Percentiles rank a stretch among this genome's conserved stretches.
Conservation (phyloP, 1,140 invertebrate genomes). For the Drosophila sulfurigaster region DNA sequence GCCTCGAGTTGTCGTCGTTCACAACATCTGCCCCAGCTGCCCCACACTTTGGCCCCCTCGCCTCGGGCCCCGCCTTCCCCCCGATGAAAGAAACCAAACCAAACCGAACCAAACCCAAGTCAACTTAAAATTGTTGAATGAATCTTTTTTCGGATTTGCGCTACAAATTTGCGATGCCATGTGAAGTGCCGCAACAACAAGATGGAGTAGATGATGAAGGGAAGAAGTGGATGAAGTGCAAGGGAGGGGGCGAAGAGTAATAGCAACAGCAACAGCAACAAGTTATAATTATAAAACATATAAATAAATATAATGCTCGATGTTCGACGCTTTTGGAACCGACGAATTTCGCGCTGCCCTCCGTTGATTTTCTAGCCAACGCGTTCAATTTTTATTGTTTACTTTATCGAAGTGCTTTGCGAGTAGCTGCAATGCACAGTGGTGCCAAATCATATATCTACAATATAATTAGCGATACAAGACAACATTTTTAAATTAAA, state of each 20-base stretch:
- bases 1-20: slow-evolving; percentile 15
- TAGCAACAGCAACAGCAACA: slow-evolving; percentile 44
- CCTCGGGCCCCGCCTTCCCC: background rate
- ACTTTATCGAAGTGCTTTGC: slow-evolving; percentile 8
- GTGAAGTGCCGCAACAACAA: slow-evolving; percentile 60
- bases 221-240: background rate
- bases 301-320: slow-evolving; percentile 46
- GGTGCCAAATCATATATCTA: background rate
- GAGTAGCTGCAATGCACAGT: slow-evolving; percentile 17
- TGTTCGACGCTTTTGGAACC: slow-evolving; percentile 28
- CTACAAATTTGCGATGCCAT: slow-evolving; percentile 58
- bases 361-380: slow-evolving; percentile 26
- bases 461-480: too few relatives aligned
- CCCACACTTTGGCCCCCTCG: too few relatives aligned
- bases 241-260: slow-evolving; percentile 2
- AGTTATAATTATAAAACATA: slow-evolving; percentile 67
- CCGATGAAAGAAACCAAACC: slow-evolving; percentile 20
- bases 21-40: slow-evolving; percentile 31
- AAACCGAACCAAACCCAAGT: slow-evolving; percentile 34
- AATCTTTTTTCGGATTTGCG: slow-evolving; percentile 65
- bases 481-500: background rate
- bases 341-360: slow-evolving; percentile 63
- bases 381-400: slow-evolving; percentile 14
- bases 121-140: slow-evolving; percentile 55
- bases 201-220: slow-evolving; percentile 1